A percentile compares a stretch with the other conserved stretches of the same genome.
Conservation (phyloP, 92 coral and sea anemone species). For the Zoanthus sociatus region DNA sequence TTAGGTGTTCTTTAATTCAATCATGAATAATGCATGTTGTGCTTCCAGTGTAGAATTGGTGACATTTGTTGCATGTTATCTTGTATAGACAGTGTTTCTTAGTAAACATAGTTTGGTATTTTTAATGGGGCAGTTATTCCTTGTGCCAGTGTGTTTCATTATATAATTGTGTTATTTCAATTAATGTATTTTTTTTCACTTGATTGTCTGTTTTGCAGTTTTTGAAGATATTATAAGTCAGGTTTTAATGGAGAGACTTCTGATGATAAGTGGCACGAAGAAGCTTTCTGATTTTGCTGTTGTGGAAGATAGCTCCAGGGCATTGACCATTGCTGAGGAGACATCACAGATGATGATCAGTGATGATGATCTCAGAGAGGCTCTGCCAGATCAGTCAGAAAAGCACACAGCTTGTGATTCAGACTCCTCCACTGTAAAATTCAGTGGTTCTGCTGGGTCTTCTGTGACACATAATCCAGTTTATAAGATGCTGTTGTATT, state of each 20-base stretch:
- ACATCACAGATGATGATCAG: conserved; percentile 42
- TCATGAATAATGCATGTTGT: too few relatives aligned
- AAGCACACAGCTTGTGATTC: neutral
- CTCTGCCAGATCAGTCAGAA: neutral
- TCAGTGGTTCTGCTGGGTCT: neutral
- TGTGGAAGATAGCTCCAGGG: neutral
- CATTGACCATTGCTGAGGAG: conserved; percentile 40
- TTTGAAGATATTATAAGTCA: conserved; percentile 40
- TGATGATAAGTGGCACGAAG: conserved; percentile 14
- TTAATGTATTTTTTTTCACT: neutral
- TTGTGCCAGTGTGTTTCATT: too few relatives aligned
- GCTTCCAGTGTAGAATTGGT: too few relatives aligned
- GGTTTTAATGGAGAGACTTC: conserved; percentile 34
- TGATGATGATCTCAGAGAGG: conserved; percentile 10
- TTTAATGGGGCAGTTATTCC: too few relatives aligned
- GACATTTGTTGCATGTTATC: too few relatives aligned
- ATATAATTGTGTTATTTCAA: neutral
- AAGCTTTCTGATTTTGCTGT: conserved; percentile 19
- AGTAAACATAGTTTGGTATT: too few relatives aligned
- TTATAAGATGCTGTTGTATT: conserved; percentile 37
- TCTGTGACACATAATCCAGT: conserved; percentile 9
- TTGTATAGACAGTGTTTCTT: too few relatives aligned
- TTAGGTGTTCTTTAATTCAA: too few relatives aligned
- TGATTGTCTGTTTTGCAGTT: conserved; percentile 23
- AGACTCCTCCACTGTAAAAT: neutral